A percentile compares a stretch with the other conserved stretches of the same genome.
phyloP scores from a whole-genome alignment of 2,888 invertebrate genomes.

The Pogonocherus hispidulus region DNA sequence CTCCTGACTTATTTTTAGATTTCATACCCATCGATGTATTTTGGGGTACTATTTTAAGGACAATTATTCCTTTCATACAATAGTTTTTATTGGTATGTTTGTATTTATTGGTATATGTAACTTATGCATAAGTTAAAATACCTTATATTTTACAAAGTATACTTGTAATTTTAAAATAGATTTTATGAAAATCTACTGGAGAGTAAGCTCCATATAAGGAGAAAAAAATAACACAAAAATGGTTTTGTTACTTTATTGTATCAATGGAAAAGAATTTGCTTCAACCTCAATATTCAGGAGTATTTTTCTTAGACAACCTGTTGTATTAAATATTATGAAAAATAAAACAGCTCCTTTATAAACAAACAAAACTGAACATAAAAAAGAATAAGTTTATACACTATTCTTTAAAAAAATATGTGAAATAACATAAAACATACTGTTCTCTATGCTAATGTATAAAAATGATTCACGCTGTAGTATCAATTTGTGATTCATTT shows the following conservation, averaged over 20 bases:
- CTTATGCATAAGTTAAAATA: too few relatives aligned
- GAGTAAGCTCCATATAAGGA: neutral
- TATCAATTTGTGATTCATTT: constrained; percentile 44
- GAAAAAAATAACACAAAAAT: neutral
- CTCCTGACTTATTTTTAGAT: too few relatives aligned
- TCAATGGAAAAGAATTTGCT: neutral
- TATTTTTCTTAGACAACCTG: neutral
- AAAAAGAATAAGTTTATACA: constrained; percentile 27
- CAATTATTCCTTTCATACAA: too few relatives aligned
- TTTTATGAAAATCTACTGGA: too few relatives aligned
- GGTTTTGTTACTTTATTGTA: neutral
- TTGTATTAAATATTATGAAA: constrained; percentile 19
- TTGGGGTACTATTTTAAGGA: too few relatives aligned
- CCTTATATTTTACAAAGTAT: too few relatives aligned
- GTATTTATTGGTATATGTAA: too few relatives aligned
- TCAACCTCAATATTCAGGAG: neutral
- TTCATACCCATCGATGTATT: too few relatives aligned
- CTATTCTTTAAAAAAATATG: constrained; percentile 31
- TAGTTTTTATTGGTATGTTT: too few relatives aligned
- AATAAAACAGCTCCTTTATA: constrained; percentile 14
- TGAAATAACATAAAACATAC: constrained; percentile 30
- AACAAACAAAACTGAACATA: constrained; percentile 24
- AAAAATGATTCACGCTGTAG: constrained; percentile 35
- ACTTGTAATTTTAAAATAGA: too few relatives aligned
- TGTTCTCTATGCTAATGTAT: constrained; percentile 30